These are phyloP conservation scores for Ostrea denselamellosa DNA, from an alignment of 1,140 invertebrate genomes.

Conservation along the genomic window DNA sequence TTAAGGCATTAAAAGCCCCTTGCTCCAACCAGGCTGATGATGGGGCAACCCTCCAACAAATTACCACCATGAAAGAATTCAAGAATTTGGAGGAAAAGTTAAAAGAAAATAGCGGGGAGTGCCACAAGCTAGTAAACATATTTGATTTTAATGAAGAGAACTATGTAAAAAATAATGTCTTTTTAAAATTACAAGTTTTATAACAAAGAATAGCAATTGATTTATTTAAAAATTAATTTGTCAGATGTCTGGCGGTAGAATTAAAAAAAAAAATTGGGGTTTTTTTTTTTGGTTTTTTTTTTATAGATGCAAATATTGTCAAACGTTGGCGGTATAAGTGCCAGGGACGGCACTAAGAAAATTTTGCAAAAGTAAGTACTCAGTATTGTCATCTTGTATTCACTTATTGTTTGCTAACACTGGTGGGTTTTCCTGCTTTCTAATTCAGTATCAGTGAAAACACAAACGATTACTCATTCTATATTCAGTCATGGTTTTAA, in stretches of 20 bases:
- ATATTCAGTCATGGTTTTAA: not conserved
- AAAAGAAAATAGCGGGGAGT: not conserved
- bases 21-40: not conserved
- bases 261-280: not conserved
- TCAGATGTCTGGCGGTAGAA: not conserved
- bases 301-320: not conserved
- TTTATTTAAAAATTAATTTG: not conserved
- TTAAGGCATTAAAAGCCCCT: not conserved
- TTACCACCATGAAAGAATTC: not conserved
- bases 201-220: not conserved
- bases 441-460: not conserved
- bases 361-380: constrained; percentile 22
- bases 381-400: not conserved
- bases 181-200: not conserved
- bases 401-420: not conserved
- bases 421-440: not conserved
- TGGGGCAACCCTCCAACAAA: not conserved
- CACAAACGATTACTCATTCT: not conserved
- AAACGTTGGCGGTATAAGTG: not conserved
- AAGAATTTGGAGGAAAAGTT: not conserved
- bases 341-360: constrained; percentile 13
- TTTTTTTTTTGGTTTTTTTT: too few relatives aligned
- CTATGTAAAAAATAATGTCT: constrained; percentile 8
- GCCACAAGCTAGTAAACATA: constrained; percentile 18
- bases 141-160: not conserved